Evolutionary conservation across 2,113 vertebrate genomes (phyloP), one percentile per base, ranked within the genome.

Genomic region (Lonchura striata): DNA sequence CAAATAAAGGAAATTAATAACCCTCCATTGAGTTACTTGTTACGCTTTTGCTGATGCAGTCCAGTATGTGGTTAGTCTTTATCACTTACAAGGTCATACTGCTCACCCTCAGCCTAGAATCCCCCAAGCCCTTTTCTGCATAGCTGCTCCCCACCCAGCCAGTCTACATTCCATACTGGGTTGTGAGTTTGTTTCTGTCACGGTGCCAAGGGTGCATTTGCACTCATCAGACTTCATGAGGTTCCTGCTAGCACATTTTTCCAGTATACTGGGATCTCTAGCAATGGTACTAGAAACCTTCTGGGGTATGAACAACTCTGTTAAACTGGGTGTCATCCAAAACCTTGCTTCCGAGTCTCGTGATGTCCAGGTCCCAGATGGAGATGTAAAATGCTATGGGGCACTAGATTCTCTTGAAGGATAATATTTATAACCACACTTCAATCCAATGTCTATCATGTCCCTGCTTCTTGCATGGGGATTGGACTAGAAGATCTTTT

Each of bases 261-360:
- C 17, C 49, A 25, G 20, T 39, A 56, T 69, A 7, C 10, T 23
- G 2, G 8, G 5, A 15, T 50, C 15, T 27, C 13, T 49, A 31
- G 60, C 35, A 60, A 56, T 17, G 14, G 15, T 31, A 54, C 31
- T 11, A 6, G 1, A 63, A 71, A 35, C 35, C 7, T 24, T 50
- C 10, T 0, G 2, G 35, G 37, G 7, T 41, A 65, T 11, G 5
- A 83, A 49, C 19, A 33, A 2, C 22, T 74, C 27, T 0, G 0
- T 23, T 83, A 25, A 20, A 5, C 56, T 56, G 49, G 19, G 7
- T 80, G n/a, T 50, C 8, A 39, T 47, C 25, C 21, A 69, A 27
- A 69, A n/a, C 13, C 3, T 21, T 64, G 6, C 7, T 63, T 69
- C 33, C 1, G 15, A 31, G 23, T 72, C 15, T 81, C 27, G 7